Percentiles rank a stretch among this genome's conserved stretches.
Evolutionary conservation across 2,797 vertebrate genomes (phyloP).

Genomic region (Sebastes cheni): DNA sequence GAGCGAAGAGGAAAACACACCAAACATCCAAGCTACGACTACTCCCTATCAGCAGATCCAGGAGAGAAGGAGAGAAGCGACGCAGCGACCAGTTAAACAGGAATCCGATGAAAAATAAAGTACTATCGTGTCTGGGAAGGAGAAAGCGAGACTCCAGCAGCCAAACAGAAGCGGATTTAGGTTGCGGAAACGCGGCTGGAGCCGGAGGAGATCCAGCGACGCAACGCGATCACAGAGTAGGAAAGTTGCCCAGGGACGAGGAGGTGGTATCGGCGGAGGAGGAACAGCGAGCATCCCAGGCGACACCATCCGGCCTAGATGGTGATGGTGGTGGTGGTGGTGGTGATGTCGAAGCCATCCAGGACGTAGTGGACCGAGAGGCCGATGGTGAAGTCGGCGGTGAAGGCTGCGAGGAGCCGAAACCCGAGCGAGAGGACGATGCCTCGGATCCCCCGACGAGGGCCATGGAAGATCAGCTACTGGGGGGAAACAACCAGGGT

Average conservation of each 20-base stretch:
- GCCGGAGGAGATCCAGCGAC: conserved; percentile 45
- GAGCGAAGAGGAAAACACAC: conserved; percentile 57
- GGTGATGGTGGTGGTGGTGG: background rate
- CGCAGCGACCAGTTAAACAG: conserved; percentile 45
- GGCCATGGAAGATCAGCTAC: conserved; percentile 79
- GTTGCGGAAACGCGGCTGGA: conserved; percentile 19
- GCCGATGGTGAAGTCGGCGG: conserved; percentile 39
- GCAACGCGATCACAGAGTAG: conserved; percentile 58
- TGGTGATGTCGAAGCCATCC: background rate
- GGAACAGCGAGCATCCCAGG: conserved; percentile 20
- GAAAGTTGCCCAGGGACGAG: conserved; percentile 70
- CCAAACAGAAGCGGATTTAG: conserved; percentile 20
- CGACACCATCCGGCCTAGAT: conserved; percentile 29
- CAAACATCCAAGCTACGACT: conserved; percentile 16
- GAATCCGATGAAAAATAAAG: conserved; percentile 78
- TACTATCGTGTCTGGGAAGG: conserved; percentile 69
- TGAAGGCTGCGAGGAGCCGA: conserved; percentile 35
- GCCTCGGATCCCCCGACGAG: conserved; percentile 69
- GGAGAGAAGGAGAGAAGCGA: conserved; percentile 30
- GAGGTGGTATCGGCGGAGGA: conserved; percentile 43
- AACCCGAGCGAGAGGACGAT: conserved; percentile 68
- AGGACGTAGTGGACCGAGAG: conserved; percentile 31
- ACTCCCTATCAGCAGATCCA: conserved; percentile 40
- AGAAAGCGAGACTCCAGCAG: conserved; percentile 66
- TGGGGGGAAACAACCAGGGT: conserved; percentile 46